These are phyloP conservation scores for Panopea generosa DNA, from an alignment of 2,888 invertebrate species.

Conservation along the genomic window DNA sequence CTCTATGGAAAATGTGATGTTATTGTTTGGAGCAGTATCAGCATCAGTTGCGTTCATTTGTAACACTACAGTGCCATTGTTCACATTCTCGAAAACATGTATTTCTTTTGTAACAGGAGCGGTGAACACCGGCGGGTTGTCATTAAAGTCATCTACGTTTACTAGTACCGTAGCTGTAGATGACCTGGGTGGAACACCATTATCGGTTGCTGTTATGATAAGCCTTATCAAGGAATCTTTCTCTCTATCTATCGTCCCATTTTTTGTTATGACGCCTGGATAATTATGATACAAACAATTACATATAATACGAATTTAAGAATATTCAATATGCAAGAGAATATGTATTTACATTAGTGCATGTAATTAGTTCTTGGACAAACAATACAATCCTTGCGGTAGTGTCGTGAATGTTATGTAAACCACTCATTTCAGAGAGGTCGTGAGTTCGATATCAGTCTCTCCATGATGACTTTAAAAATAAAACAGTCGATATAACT, in stretches of 20 bases:
- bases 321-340: no score
- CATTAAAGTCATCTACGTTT: conserved; percentile 33
- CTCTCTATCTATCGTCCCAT: conserved; percentile 42
- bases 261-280: conserved; percentile 39
- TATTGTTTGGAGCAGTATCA: conserved; percentile 39
- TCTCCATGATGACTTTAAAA: no score
- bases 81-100: conserved; percentile 25
- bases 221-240: conserved; percentile 7
- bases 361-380: no score
- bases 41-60: conserved; percentile 33
- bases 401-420: no score
- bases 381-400: no score
- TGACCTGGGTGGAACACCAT: conserved; percentile 29
- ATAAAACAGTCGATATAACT: no score
- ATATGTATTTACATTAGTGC: no score
- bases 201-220: conserved; percentile 35
- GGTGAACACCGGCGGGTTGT: conserved; percentile 25
- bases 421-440: no score
- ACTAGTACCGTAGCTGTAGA: conserved; percentile 13
- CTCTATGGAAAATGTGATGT: conserved; percentile 33
- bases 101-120: not conserved
- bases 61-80: conserved; percentile 4
- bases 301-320: no score
- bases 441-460: no score
- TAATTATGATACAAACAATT: not conserved